Percentiles rank a stretch among this genome's conserved stretches.
Conservation (phyloP, 1,140 invertebrate genomes). For the Sitodiplosis mosellana region DNA sequence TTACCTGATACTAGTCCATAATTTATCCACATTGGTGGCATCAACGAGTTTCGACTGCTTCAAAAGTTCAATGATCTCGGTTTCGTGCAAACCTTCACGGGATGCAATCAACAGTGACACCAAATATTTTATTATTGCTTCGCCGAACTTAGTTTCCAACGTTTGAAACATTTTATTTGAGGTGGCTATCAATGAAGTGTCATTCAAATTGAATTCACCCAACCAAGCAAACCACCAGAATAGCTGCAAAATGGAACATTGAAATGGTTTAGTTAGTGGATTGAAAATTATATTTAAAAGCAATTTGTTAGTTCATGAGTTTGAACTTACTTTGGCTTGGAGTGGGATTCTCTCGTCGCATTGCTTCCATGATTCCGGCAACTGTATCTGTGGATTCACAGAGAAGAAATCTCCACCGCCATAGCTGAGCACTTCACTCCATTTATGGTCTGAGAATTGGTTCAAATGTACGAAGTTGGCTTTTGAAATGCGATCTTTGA, state of each 20-base stretch:
- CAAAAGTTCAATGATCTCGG: constrained; percentile 21
- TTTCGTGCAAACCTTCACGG: constrained; percentile 19
- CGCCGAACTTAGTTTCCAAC: constrained; percentile 17
- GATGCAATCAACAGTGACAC: constrained; percentile 18
- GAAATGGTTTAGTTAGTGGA: neutral
- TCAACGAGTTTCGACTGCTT: constrained; percentile 14
- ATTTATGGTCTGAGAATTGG: constrained; percentile 21
- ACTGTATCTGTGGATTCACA: constrained; percentile 20
- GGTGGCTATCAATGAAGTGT: neutral
- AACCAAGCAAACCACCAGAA: constrained; percentile 25
- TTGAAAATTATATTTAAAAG: neutral
- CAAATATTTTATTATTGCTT: constrained; percentile 18
- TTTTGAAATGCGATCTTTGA: neutral
- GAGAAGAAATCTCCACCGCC: constrained; percentile 23
- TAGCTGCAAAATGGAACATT: neutral
- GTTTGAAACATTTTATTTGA: constrained; percentile 10
- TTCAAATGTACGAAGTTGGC: constrained; percentile 16
- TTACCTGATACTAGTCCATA: neutral
- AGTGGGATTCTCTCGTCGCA: constrained; percentile 21
- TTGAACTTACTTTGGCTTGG: constrained; percentile 16
- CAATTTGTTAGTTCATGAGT: neutral
- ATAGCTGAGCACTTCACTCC: constrained; percentile 22
- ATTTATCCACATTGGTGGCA: constrained; percentile 7
- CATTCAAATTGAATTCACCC: constrained; percentile 15
- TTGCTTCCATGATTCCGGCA: constrained; percentile 21